Conservation (phyloP, 2,888 invertebrate genomes). For the Cerastis rubricosa region DNA sequence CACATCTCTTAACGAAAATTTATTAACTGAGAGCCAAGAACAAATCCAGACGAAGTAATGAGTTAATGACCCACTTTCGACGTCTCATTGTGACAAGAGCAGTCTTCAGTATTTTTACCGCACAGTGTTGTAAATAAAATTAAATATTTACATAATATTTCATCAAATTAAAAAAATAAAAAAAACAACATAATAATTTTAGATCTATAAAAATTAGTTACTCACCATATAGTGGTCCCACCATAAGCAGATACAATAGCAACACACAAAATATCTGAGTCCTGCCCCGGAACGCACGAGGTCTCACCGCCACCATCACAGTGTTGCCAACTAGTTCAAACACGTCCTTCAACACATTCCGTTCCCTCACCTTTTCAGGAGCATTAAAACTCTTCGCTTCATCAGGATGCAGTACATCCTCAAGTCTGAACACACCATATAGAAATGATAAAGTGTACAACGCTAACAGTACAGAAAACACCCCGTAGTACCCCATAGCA, state of each 20-base stretch:
- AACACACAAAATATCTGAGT: conserved; percentile 84
- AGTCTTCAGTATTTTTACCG: conserved; percentile 37
- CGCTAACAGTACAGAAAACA: conserved; percentile 82
- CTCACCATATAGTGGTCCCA: conserved; percentile 89
- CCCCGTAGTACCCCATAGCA: conserved; percentile 86
- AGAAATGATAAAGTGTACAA: conserved; percentile 81
- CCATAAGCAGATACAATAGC: conserved; percentile 84
- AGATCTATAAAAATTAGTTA: conserved; percentile 32
- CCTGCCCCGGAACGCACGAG: conserved; percentile 80
- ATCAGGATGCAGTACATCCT: conserved; percentile 77
- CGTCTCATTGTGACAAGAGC: conserved; percentile 50
- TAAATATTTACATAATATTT: conserved; percentile 20
- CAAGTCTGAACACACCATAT: conserved; percentile 84
- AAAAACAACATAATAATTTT: neutral
- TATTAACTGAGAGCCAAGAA: conserved; percentile 57
- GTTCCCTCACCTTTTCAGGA: conserved; percentile 63
- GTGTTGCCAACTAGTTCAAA: conserved; percentile 84
- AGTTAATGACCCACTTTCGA: conserved; percentile 64
- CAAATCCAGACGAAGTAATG: conserved; percentile 62
- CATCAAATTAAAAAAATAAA: neutral
- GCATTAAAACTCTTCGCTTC: conserved; percentile 51
- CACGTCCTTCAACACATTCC: conserved; percentile 76
- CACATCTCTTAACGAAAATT: conserved; percentile 52
- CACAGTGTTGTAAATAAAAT: conserved; percentile 23
- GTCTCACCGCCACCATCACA: conserved; percentile 82